These are phyloP conservation scores for Burhinus bistriatus DNA, from an alignment of 2,113 vertebrate species.

Conservation along the genomic window DNA sequence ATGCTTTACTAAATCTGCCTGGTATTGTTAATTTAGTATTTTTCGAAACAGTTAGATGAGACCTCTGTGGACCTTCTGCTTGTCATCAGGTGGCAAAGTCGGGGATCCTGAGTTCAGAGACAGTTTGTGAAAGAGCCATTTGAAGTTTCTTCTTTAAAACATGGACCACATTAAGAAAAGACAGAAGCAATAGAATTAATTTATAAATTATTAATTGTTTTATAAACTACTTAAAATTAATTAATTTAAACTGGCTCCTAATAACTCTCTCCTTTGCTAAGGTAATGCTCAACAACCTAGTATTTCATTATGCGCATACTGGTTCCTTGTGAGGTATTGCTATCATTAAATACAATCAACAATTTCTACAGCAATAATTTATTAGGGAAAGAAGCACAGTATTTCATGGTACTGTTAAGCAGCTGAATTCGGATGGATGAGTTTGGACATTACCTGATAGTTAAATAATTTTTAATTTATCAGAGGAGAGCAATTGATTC, in stretches of 20 bases:
- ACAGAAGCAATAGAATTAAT: background rate
- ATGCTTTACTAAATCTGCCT: background rate
- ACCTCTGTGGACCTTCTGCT: background rate
- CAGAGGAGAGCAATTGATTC: slow-evolving; percentile 12
- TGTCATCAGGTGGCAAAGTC: background rate
- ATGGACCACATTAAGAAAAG: background rate
- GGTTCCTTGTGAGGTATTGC: background rate
- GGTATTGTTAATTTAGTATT: background rate
- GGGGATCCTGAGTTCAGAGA: background rate
- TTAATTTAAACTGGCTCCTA: background rate
- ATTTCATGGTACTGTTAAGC: background rate
- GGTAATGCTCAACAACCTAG: background rate
- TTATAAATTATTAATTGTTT: background rate
- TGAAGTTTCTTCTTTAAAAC: background rate
- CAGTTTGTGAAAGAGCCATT: background rate
- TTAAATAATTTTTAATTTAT: slow-evolving; percentile 27
- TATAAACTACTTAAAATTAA: background rate
- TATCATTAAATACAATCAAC: slow-evolving; percentile 23
- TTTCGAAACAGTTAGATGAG: background rate
- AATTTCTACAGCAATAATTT: slow-evolving; percentile 18
- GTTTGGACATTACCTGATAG: background rate
- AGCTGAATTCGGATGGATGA: slow-evolving; percentile 29
- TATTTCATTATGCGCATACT: background rate
- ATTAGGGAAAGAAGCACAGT: background rate
- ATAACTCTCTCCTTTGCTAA: background rate